Evolutionary conservation across 2,888 invertebrate genomes (phyloP).

Genomic region (Chorisops tibialis): DNA sequence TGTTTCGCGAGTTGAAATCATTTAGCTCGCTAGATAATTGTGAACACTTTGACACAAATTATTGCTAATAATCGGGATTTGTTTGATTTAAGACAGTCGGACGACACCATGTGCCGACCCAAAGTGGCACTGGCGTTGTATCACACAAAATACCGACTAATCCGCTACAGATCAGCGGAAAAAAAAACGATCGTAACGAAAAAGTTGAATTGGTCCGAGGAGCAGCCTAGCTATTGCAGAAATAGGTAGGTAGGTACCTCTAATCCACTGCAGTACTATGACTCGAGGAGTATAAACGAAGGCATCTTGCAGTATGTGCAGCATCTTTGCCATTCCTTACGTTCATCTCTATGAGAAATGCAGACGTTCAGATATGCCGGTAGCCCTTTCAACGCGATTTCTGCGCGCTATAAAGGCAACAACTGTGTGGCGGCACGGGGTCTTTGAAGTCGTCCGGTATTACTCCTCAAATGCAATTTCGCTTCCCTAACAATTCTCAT

Average conservation of each 20-base stretch:
- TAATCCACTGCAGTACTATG: constrained; percentile 3
- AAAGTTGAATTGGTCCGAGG: constrained; percentile 13
- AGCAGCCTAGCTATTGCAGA: background rate
- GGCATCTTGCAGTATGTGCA: constrained; percentile 11
- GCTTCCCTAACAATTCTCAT: constrained; percentile 31
- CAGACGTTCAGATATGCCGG: constrained; percentile 33
- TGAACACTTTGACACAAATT: constrained; percentile 32
- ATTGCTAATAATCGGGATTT: constrained; percentile 35
- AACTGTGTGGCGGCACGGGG: background rate
- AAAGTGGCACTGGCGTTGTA: constrained; percentile 9
- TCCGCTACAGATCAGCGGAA: constrained; percentile 14
- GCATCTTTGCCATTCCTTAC: constrained; percentile 12
- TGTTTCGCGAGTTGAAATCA: constrained; percentile 19
- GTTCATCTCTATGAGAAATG: constrained; percentile 32
- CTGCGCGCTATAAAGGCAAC: constrained; percentile 12
- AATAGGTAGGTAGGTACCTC: background rate
- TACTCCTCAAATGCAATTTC: constrained; percentile 22
- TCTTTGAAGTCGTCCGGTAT: constrained; percentile 17
- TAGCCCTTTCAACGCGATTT: constrained; percentile 31
- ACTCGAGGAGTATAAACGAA: constrained; percentile 6
- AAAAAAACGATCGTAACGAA: background rate
- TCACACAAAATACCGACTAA: constrained; percentile 23
- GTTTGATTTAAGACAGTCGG: constrained; percentile 30
- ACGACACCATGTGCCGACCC: background rate
- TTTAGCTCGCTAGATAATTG: constrained; percentile 28